phyloP scores from a whole-genome alignment of 2,113 vertebrate species.

The Prietella phreatophila region DNA sequence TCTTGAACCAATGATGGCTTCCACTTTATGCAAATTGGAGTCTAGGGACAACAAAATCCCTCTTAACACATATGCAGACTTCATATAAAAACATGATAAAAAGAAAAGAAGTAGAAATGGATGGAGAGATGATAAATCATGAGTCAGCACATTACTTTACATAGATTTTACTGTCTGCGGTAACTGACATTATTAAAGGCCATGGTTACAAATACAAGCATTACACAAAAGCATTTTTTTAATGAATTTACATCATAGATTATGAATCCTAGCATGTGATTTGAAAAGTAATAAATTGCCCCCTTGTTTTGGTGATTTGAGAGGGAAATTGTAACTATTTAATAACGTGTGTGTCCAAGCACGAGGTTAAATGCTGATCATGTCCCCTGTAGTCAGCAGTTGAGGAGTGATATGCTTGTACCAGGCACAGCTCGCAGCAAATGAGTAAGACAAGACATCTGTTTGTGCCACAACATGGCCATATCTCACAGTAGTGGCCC shows the following conservation, averaged over 20 bases:
- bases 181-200: conserved; percentile 41
- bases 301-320: background rate
- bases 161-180: conserved; percentile 76
- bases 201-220: conserved; percentile 16
- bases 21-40: conserved; percentile 99
- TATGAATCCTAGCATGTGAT: background rate
- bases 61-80: conserved; percentile 98
- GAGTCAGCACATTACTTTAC: conserved; percentile 79
- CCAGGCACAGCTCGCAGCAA: conserved; percentile 81
- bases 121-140: conserved; percentile 73
- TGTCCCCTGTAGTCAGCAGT: conserved; percentile 70
- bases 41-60: conserved; percentile 98
- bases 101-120: conserved; percentile 70
- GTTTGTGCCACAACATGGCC: conserved; percentile 84
- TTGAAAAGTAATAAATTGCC: conserved; percentile 15
- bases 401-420: conserved; percentile 82
- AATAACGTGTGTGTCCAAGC: conserved; percentile 6
- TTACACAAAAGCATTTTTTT: conserved; percentile 12
- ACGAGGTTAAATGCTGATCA: conserved; percentile 35
- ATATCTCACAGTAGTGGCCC: conserved; percentile 38
- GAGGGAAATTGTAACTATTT: conserved; percentile 18
- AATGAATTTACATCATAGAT: conserved; percentile 17
- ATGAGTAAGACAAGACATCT: conserved; percentile 90
- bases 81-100: conserved; percentile 82
- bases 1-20: conserved; percentile 98